Evolutionary conservation across 2,888 invertebrate species (phyloP), one percentile per base, ranked within the genome.

Genomic region (Thereva unica): DNA sequence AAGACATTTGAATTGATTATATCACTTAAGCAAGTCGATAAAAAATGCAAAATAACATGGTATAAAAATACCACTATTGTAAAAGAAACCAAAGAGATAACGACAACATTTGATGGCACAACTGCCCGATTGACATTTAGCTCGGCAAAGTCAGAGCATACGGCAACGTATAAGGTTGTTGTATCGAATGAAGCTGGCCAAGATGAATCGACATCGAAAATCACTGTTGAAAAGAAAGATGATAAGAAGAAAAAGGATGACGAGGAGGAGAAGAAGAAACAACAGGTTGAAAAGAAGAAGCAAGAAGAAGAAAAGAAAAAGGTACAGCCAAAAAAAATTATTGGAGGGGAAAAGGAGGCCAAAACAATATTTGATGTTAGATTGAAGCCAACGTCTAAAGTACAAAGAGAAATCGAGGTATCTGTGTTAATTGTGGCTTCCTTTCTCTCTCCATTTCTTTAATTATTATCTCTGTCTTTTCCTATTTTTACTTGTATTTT

Each of bases 131-230:
- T 97, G 7, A 89, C 88, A 69, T 91, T 97, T 72, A 87, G 87
- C 71, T 86, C 86, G 74, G 89, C 91, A 52, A 87, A 89, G 64
- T 85, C 85, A n/a, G 91, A 91, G 75, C 89, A 89, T 77, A 84
- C 89, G 4, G 94, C 93, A 49, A 88, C 87, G 57, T 96, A 95
- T 81, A 90, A 88, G 76, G 88, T 95, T 50, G 88, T 93, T 37
- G 91, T 97, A 64, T 89, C 87, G 76, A 98, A 97, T 78, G 93
- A 95, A 78, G 89, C 88, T 74, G 98, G 98, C 57, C 90, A 91
- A 77, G 95, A 93, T 73, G 92, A 93, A 76, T 91, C 92, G 2
- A 87, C 88, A 52, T 93, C 96, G 54, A 89, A 92, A 75, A 84
- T 99, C 67, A 91, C 90, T 34, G 89, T 98, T 8, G 85, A 85